These are phyloP conservation scores for Cliona cf. orientalis DNA, from an alignment of 37 sponge, comb jelly and placozoan species.

Conservation along the genomic window DNA sequence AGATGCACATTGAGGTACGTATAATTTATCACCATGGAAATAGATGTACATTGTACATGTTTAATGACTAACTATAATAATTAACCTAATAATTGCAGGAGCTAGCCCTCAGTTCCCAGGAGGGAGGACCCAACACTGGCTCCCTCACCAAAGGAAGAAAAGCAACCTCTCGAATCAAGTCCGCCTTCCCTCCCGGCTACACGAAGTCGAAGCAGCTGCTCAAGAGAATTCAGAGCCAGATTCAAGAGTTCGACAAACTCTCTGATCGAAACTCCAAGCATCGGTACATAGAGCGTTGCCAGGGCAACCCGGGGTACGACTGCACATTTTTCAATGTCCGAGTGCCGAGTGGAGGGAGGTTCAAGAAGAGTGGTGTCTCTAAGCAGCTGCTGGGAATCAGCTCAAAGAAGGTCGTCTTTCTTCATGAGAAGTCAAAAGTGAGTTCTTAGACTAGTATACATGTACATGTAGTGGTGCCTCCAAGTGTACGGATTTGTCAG, in stretches of 20 bases:
- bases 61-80: too few relatives aligned
- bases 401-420: constrained; percentile 62
- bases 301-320: constrained; percentile 75
- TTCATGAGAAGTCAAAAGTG: constrained; percentile 86
- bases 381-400: constrained; percentile 82
- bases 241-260: constrained; percentile 44
- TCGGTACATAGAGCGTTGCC: constrained; percentile 85
- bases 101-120: neutral
- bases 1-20: constrained; percentile 75
- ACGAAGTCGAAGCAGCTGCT: constrained; percentile 37
- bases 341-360: constrained; percentile 59
- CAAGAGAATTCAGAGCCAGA: constrained; percentile 47
- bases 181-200: constrained; percentile 35
- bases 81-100: too few relatives aligned
- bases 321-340: constrained; percentile 77
- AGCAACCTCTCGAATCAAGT: neutral
- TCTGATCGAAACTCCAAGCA: constrained; percentile 92
- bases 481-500: neutral
- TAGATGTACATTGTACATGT: constrained; percentile 16
- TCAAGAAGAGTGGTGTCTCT: constrained; percentile 33
- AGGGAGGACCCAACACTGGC: neutral
- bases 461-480: neutral
- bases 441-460: neutral
- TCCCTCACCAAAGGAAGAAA: constrained; percentile 4
- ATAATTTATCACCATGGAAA: neutral